These are phyloP conservation scores for Marasmarcha lunaedactyla DNA, from an alignment of 2,888 invertebrate genomes.

Conservation along the genomic window DNA sequence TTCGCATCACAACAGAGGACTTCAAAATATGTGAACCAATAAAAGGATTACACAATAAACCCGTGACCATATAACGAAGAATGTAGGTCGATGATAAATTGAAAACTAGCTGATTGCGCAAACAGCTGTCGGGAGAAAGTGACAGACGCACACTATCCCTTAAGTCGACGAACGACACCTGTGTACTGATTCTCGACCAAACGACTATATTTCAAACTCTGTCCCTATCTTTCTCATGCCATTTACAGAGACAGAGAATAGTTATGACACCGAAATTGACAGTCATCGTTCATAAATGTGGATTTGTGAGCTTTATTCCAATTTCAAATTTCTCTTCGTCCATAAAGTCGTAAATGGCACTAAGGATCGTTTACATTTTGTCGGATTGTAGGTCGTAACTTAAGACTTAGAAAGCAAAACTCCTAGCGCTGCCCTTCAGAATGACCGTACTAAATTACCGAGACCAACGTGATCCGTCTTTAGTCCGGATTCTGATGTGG, in stretches of 20 bases:
- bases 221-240: not conserved
- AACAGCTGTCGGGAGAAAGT: conserved; percentile 27
- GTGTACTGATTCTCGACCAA: conserved; percentile 14
- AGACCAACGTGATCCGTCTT: conserved; percentile 40
- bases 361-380: not conserved
- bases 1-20: too few relatives aligned
- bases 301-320: too few relatives aligned
- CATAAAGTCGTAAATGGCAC: too few relatives aligned
- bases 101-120: conserved; percentile 22
- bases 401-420: conserved; percentile 51
- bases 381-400: conserved; percentile 28
- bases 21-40: not conserved
- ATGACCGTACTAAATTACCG: conserved; percentile 35
- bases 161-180: conserved; percentile 22
- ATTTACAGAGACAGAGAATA: too few relatives aligned
- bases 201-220: conserved; percentile 13
- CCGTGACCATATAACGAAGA: not conserved
- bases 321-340: too few relatives aligned
- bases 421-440: conserved; percentile 26
- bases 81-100: conserved; percentile 23
- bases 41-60: not conserved
- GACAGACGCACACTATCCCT: conserved; percentile 26
- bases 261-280: conserved; percentile 1
- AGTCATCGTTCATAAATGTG: not conserved
- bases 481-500: conserved; percentile 37